Percentiles rank a stretch among this genome's conserved stretches.
Conservation (phyloP, 2,113 vertebrate genomes). For the Gymnarchus niloticus region DNA sequence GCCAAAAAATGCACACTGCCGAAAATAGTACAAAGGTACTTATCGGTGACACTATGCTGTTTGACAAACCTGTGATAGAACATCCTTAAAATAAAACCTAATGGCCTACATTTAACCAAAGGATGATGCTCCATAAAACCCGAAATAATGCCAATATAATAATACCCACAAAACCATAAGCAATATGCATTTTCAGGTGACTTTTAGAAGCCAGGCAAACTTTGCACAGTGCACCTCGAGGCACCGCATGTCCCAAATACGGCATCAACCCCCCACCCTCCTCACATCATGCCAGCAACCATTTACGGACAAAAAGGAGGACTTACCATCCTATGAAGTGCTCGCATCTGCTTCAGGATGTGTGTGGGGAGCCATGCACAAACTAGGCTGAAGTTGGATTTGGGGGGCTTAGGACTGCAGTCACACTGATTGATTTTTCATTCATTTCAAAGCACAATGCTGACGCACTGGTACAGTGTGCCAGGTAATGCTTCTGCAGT, state of each 20-base stretch:
- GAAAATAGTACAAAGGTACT: neutral
- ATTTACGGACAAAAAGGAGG: neutral
- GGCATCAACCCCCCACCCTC: neutral
- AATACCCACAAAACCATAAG: neutral
- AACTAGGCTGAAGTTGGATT: constrained; percentile 59
- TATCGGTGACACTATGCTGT: neutral
- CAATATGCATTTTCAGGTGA: neutral
- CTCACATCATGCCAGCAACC: neutral
- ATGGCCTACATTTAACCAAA: neutral
- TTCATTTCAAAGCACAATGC: constrained; percentile 72
- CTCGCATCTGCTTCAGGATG: constrained; percentile 44
- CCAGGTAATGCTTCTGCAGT: constrained; percentile 76
- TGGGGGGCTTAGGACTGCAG: constrained; percentile 61
- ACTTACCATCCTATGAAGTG: constrained; percentile 65
- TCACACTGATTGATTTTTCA: constrained; percentile 74
- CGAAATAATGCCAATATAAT: neutral
- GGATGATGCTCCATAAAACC: neutral
- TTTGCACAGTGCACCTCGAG: constrained; percentile 24
- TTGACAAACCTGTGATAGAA: neutral
- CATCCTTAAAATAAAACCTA: neutral
- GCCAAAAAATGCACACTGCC: neutral
- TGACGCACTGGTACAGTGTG: constrained; percentile 62
- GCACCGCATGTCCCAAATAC: neutral
- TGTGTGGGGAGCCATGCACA: constrained; percentile 45
- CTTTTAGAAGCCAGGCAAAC: constrained; percentile 22